Conservation (phyloP, 2,797 vertebrate species). For the Pelochelys cantorii region DNA sequence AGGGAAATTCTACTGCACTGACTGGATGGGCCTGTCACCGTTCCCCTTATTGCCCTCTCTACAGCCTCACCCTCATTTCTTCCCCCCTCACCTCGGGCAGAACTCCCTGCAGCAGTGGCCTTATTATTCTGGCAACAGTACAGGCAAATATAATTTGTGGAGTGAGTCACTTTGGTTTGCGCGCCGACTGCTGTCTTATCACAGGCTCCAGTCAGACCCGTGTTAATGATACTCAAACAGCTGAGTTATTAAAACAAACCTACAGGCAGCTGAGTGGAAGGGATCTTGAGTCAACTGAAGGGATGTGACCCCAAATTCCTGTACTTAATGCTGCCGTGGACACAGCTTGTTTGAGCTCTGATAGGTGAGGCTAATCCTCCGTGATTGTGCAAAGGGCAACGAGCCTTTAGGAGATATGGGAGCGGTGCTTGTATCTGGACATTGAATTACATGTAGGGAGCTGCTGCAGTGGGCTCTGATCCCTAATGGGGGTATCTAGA, state of each 20-base stretch:
- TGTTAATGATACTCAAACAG: constrained; percentile 38
- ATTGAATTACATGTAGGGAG: background rate
- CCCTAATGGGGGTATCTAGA: background rate
- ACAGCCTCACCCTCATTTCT: background rate
- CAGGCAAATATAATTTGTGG: constrained; percentile 13
- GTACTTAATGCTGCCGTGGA: accelerated
- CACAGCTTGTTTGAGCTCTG: background rate
- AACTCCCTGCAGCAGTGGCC: background rate
- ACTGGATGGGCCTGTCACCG: background rate
- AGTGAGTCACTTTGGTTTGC: constrained; percentile 25
- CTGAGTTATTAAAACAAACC: constrained; percentile 48
- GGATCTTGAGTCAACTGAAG: background rate
- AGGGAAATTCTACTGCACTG: background rate
- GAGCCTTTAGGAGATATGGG: background rate
- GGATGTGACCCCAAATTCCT: background rate
- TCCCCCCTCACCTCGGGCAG: background rate
- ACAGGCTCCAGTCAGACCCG: background rate
- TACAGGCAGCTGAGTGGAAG: background rate
- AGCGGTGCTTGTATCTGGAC: background rate
- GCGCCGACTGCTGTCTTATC: constrained; percentile 41
- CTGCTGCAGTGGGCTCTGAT: background rate
- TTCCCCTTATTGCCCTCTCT: background rate
- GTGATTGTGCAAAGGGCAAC: background rate
- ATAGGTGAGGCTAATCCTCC: background rate
- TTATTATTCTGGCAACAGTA: background rate